Base-by-base conservation (phyloP, 2,113 vertebrate species). In the Halichoerus grypus region DNA sequence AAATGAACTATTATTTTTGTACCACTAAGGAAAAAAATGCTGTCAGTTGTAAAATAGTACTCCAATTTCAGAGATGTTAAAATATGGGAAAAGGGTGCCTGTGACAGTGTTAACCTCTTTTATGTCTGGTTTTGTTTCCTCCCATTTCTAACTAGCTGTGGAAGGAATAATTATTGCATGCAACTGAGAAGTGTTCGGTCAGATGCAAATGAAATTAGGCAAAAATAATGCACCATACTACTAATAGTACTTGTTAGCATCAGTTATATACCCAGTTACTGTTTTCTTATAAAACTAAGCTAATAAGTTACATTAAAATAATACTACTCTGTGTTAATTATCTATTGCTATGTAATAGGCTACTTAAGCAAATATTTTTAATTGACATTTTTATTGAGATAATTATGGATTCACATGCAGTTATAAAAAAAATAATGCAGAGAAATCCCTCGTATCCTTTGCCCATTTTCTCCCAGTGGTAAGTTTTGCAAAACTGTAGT, bases 1-100 rank as follows among this genome's bases (percentile, higher is more conserved):
- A 95, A 91, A 69, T 79, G 61, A 61, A 71, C 46, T 26, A 24
- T 77, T 93, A 82, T 79, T 74, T 91, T 86, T 87, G 9, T 89
- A 36, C 21, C 33, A 80, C 46, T 77, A 57, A 93, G 22, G 21
- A n/a, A 72, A 79, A 92, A 81, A 39, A 33, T 59, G 36, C 55
- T 55, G 3, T n/a, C 10, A 26, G 0, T 95, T 91, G 31, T 72
- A 79, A 88, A 92, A 51, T 71, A n/a, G 15, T 4, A 22, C 22
- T 83, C 26, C 14, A n/a, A 2, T 59, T 88, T 91, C 61, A 95
- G 39, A 88, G 53, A 80, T 79, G 42, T 72, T 95, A 65, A 92
- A 96, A 87, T 19, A 22, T 42, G 24, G 31, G 67, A 13, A 82
- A 89, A 65, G 16, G 71, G 4, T 39, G 16, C 87, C 21, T 77